These are phyloP conservation scores for Tapirus terrestris DNA, from an alignment of 2,113 vertebrate genomes.

Conservation along the genomic window DNA sequence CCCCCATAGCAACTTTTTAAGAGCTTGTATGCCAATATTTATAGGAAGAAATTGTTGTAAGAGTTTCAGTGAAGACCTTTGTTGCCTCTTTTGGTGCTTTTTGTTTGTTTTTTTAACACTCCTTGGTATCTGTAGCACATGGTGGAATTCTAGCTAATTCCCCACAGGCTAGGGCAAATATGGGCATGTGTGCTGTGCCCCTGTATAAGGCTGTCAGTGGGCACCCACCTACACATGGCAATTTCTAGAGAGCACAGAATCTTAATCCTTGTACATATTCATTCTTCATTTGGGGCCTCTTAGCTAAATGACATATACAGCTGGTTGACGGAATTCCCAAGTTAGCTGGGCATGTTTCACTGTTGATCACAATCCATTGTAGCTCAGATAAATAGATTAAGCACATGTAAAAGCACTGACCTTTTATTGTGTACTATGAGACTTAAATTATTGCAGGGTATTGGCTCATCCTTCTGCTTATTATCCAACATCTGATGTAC, in stretches of 20 bases:
- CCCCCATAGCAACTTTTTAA: not conserved
- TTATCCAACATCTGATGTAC: not conserved
- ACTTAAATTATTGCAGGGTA: not conserved
- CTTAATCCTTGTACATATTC: not conserved
- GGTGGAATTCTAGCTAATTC: not conserved
- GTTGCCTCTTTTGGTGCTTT: not conserved
- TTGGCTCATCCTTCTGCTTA: not conserved
- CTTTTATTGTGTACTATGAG: not conserved
- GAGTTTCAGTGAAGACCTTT: not conserved
- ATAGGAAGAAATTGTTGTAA: not conserved
- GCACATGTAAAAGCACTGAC: not conserved
- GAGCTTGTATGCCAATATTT: not conserved
- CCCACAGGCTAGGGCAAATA: not conserved
- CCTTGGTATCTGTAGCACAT: not conserved
- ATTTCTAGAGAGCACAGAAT: not conserved
- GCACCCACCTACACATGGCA: not conserved
- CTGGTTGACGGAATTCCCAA: slow-evolving; percentile 6
- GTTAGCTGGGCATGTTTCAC: not conserved
- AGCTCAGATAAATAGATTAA: not conserved
- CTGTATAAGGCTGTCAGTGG: not conserved
- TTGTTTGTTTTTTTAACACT: not conserved
- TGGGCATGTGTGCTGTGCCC: not conserved
- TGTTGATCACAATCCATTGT: not conserved
- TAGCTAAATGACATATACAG: not conserved
- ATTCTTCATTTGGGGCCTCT: not conserved